phyloP scores from a whole-genome alignment of 2,113 vertebrate genomes.

The Rhinopomastus cyanomelas region DNA sequence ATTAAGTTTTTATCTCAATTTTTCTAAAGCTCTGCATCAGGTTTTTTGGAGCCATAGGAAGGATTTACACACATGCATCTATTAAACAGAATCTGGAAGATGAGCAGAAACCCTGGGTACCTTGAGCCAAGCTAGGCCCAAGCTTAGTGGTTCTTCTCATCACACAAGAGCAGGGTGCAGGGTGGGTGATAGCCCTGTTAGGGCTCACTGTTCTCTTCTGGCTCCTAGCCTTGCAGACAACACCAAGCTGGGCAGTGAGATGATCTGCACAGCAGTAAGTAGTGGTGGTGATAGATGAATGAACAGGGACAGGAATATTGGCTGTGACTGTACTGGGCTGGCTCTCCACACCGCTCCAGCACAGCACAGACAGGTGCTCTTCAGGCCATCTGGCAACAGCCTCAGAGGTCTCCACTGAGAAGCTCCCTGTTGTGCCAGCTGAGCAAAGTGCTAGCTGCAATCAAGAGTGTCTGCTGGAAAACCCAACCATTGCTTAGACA shows the following conservation, averaged over 20 bases:
- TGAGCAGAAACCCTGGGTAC: neutral
- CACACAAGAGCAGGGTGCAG: neutral
- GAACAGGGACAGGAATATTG: neutral
- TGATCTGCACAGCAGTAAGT: neutral
- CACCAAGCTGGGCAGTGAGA: neutral
- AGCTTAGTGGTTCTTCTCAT: neutral
- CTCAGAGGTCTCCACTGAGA: neutral
- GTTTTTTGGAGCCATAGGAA: neutral
- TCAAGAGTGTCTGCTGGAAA: neutral
- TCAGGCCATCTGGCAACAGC: no score
- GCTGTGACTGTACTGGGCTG: neutral
- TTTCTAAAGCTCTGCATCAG: slow-evolving; percentile 39
- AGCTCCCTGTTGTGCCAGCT: neutral
- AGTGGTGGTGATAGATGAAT: neutral
- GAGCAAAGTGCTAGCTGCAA: neutral
- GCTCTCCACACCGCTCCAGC: neutral
- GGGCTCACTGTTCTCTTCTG: neutral
- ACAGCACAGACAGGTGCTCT: neutral
- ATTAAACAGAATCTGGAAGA: slow-evolving; percentile 6
- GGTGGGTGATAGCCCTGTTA: neutral
- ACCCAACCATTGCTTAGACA: neutral
- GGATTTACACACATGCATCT: slow-evolving; percentile 5
- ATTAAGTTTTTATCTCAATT: slow-evolving; percentile 48
- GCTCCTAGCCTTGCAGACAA: neutral
- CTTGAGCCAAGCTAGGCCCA: neutral